Percentiles rank a stretch among this genome's conserved stretches.
Evolutionary conservation across 2,888 invertebrate genomes (phyloP).

Genomic region (Biston stratarius): DNA sequence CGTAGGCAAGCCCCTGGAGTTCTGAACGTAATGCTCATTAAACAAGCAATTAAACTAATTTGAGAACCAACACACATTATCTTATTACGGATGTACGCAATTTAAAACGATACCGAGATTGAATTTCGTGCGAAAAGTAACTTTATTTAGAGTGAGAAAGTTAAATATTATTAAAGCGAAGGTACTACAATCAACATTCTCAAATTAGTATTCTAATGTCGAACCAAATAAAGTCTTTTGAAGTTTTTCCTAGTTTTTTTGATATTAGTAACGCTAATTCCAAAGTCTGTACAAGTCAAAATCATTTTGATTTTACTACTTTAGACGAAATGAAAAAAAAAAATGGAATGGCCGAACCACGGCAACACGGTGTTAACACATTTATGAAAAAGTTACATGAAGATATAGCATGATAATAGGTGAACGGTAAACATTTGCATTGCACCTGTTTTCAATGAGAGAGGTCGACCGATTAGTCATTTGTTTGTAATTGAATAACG

Average conservation of each 20-base stretch:
- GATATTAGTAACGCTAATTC: slow-evolving; percentile 1
- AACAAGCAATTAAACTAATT: slow-evolving; percentile 41
- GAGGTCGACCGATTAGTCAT: slow-evolving; percentile 17
- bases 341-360: no score
- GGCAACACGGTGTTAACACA: no score
- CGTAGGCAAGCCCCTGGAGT: slow-evolving; percentile 40
- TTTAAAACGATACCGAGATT: slow-evolving; percentile 48
- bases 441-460: slow-evolving; percentile 21
- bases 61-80: slow-evolving; percentile 30
- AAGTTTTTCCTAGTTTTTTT: slow-evolving; percentile 13
- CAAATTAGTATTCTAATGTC: slow-evolving; percentile 20
- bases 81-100: slow-evolving; percentile 24
- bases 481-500: slow-evolving; percentile 8
- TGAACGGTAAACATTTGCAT: slow-evolving; percentile 3
- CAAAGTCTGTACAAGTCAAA: not conserved
- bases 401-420: not conserved
- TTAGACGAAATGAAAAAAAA: not conserved
- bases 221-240: slow-evolving; percentile 10
- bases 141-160: slow-evolving; percentile 49
- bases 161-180: slow-evolving; percentile 53
- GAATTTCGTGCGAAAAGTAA: slow-evolving; percentile 55
- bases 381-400: no score
- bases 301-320: no score
- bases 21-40: slow-evolving; percentile 49
- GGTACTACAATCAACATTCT: slow-evolving; percentile 37